Evolutionary conservation across 2,797 vertebrate genomes (phyloP), one percentile per base, ranked within the genome.

Genomic region (Lagocephalus sceleratus): DNA sequence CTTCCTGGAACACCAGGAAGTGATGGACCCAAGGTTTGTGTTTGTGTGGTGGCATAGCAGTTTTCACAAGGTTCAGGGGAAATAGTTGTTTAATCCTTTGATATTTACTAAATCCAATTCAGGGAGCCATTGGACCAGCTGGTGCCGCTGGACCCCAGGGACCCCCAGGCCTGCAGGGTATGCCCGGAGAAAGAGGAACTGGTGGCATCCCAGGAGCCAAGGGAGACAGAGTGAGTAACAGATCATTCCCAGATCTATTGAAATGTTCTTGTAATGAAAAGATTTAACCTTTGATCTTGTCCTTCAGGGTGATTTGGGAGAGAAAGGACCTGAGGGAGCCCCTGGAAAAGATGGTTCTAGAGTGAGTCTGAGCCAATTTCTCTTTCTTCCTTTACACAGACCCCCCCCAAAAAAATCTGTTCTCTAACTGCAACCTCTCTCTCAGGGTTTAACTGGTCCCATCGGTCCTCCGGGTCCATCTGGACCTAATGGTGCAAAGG

Each of bases 131-230:
- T 15, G 96, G 96, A 52, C 93, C 95, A 0, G 73, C 84, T 7
- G 97, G 97, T 3, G 73, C 89, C 58, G 41, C 70, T 17, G 96
- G 97, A 12, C 63, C 92, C 57, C 96, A 95, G 79, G 97, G 97
- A 3, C 93, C 95, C 50, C 93, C 96, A 0, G 97, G 97, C 42
- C 91, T 98, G 40, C 97, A 98, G 83, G 97, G 97, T 17, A 99
- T 99, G 97, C 97, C 97, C 0, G 97, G 97, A 1, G 97, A 99
- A 86, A 92, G 97, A 78, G 97, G 97, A 90, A 59, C 91, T 0
- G 88, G 92, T 12, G 97, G 97, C 2, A 98, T 98, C 9, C 54
- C 92, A 0, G 97, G 97, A 52, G 78, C 97, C 71, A 99, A 99
- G 76, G 97, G 97, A 71, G 96, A 99, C 89, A 90, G 97, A 89